Percentiles rank a stretch among this genome's conserved stretches.
Evolutionary conservation across 2,797 vertebrate genomes (phyloP).

Genomic region (Anableps anableps): DNA sequence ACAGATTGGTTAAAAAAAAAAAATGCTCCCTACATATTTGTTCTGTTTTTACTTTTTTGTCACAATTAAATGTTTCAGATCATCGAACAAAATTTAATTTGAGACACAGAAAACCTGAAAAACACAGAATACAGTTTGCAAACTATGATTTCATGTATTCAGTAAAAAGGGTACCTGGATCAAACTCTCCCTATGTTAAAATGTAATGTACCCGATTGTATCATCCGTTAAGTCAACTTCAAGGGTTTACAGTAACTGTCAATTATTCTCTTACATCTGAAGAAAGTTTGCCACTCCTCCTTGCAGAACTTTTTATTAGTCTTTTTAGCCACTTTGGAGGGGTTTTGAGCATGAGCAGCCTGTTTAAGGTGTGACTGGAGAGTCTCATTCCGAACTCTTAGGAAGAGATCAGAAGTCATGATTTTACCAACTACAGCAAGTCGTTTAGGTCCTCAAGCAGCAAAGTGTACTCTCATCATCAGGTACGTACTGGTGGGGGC

Average conservation of each 20-base stretch:
- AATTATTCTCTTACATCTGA: no score
- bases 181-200: background rate
- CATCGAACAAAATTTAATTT: background rate
- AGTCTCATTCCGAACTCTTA: no score
- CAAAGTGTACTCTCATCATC: background rate
- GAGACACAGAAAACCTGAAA: background rate
- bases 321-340: background rate
- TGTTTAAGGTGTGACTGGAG: background rate
- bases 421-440: background rate
- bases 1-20: background rate
- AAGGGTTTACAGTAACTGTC: no score
- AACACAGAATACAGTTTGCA: background rate
- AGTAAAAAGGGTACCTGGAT: background rate
- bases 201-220: no score
- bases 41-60: background rate
- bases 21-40: background rate
- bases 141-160: background rate
- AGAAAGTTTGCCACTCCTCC: no score
- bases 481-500: no score
- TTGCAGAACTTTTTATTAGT: no score
- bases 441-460: background rate
- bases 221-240: no score
- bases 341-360: no score
- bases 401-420: no score
- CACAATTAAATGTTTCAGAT: background rate